Evolutionary conservation across 2,888 invertebrate genomes (phyloP).

Genomic region (Troides oblongomaculatus): DNA sequence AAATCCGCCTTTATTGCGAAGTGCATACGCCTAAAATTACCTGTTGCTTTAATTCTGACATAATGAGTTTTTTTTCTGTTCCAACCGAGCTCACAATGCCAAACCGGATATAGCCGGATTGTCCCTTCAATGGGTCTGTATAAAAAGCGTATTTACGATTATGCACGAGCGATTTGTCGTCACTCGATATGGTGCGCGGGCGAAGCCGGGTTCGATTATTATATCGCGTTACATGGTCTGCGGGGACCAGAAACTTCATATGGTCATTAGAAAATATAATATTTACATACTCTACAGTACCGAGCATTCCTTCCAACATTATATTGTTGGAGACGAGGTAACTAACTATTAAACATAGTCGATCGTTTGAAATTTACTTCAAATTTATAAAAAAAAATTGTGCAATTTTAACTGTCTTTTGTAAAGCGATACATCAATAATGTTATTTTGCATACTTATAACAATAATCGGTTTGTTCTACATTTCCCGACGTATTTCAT

Average conservation of each 20-base stretch:
- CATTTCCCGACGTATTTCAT: too few species aligned
- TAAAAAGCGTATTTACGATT: conserved; percentile 74
- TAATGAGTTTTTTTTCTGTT: conserved; percentile 67
- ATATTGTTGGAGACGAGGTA: not conserved
- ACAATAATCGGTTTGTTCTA: too few species aligned
- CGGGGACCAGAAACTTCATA: conserved; percentile 20
- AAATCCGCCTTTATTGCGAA: conserved; percentile 47
- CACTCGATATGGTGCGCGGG: conserved; percentile 65
- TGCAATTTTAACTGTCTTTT: too few species aligned
- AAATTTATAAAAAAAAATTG: too few species aligned
- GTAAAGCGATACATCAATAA: too few species aligned
- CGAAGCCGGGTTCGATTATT: conserved; percentile 63
- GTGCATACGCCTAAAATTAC: conserved; percentile 43
- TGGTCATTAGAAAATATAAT: conserved; percentile 31
- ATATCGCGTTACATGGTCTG: conserved; percentile 59
- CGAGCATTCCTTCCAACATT: not conserved
- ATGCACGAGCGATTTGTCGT: conserved; percentile 77
- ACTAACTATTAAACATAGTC: not conserved
- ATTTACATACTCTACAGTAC: conserved; percentile 19
- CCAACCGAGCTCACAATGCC: conserved; percentile 62
- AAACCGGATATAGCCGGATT: conserved; percentile 70
- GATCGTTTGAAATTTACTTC: not conserved
- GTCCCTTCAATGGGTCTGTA: conserved; percentile 56
- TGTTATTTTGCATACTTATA: too few species aligned
- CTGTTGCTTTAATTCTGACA: conserved; percentile 42